phyloP scores from a whole-genome alignment of 1,140 invertebrate species.

The Aphaenogaster rudis region DNA sequence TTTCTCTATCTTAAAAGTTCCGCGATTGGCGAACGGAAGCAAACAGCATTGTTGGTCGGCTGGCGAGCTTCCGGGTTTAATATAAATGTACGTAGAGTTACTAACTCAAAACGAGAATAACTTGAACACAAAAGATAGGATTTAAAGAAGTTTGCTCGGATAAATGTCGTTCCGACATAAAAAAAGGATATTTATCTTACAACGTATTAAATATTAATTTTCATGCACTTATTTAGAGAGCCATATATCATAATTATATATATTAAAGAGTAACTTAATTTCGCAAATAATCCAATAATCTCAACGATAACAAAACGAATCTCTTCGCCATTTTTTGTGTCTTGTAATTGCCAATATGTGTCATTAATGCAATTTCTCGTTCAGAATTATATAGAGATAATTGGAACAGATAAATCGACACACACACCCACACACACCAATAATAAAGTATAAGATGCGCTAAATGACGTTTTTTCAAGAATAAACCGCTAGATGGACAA shows the following conservation, averaged over 20 bases:
- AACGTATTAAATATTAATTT: background rate
- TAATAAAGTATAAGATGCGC: background rate
- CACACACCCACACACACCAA: background rate
- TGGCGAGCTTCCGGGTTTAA: constrained; percentile 75
- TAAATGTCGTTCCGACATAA: constrained; percentile 27
- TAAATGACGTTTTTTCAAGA: background rate
- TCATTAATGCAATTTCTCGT: background rate
- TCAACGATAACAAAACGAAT: background rate
- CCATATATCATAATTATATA: background rate
- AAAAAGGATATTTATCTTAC: constrained; percentile 3
- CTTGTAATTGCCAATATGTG: background rate
- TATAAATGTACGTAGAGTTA: constrained; percentile 69
- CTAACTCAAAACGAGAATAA: constrained; percentile 58
- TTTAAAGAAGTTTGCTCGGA: constrained; percentile 27
- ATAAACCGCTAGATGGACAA: background rate
- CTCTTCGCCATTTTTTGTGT: background rate
- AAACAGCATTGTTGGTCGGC: constrained; percentile 81
- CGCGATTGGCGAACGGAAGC: constrained; percentile 68
- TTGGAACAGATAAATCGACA: background rate
- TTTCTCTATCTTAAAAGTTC: constrained; percentile 60
- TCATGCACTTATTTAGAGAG: background rate
- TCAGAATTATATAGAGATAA: background rate
- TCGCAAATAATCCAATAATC: background rate
- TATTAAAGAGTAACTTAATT: background rate
- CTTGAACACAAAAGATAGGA: constrained; percentile 38